Evolutionary conservation across 2,797 vertebrate species (phyloP), one percentile per base, ranked within the genome.

Genomic region (Tragelaphus oryx): DNA sequence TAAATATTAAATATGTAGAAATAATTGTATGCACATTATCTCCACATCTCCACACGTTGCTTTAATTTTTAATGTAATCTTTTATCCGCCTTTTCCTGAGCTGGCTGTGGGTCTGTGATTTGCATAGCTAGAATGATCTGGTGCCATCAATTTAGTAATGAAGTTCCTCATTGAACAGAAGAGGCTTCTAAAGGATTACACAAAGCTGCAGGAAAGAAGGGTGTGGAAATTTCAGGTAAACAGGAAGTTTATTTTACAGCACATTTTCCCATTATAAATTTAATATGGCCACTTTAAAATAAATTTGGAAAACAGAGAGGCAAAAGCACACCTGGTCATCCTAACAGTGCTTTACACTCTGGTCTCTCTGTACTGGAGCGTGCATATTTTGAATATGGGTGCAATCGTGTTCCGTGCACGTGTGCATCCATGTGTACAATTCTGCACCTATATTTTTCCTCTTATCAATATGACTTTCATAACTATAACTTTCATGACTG

Each of bases 31-130:
- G 95, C 94, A 97, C 44, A 89, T 91, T 97, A 98, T 94, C 93
- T 96, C 85, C 62, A 79, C 37, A 96, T 91, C 80, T 89, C 91
- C 85, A 96, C 55, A 83, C 1, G 4, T 79, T 92, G 79, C 94
- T 97, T 97, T 97, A 97, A 96, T 97, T 94, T 95, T 92, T 97
- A 92, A 94, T 96, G 92, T 57, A 86, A 95, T 95, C 83, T 84
- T 96, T 94, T 92, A 84, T 93, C 88, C 2, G 41, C 48, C 54
- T 84, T 92, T 96, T 91, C 68, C 48, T 94, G 71, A 48, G 65
- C 89, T 96, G 79, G 5, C 94, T 97, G 84, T 97, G 24, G 71
- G 62, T 74, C 96, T 96, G 65, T 96, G 96, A 98, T 97, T 96
- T 98, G 96, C 94, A 96, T 96, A 92, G 89, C 78, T 92, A 85